Base-by-base conservation (phyloP, 2,113 vertebrate genomes). In the Willisornis vidua region DNA sequence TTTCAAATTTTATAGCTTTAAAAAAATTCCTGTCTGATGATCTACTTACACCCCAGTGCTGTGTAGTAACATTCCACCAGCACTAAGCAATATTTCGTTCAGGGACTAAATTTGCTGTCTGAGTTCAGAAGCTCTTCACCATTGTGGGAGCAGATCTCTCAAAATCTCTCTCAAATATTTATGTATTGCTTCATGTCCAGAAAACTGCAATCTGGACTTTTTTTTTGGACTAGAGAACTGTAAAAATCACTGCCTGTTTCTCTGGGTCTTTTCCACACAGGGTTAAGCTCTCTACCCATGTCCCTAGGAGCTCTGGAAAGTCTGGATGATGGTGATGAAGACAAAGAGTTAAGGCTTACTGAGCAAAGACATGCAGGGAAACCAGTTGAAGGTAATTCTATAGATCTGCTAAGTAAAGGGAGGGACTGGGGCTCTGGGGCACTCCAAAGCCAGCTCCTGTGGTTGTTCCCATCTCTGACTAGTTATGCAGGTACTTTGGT, bases 1-100 rank as follows among this genome's bases (percentile, higher is more conserved):
- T 93, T 93, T 96, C 48, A 82, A 77, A 31, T 78, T 88, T 79
- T 68, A 72, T 49, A 85, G 62, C 77, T 92, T 90, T 68, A 75
- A 49, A 89, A 94, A 71, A 62, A 93, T 94, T 90, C 77, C 62
- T 93, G 3, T 48, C 73, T 77, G 41, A 43, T 89, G 73, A 86
- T 72, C 58, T 70, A 28, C 81, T 89, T 81, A 65, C 22, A 57
- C 49, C 54, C 86, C n/a, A 9, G 73, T 89, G 68, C 66, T 67
- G 61, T 72, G 62, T 29, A 68, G 80, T 54, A 66, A 79, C 80
- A 75, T 94, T 92, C 89, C 77, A 92, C 45, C n/a, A 70, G 19
- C 4, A 1, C 87, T 59, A 86, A 94, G 83, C 89, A 87, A 28
- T 90, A 71, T 89, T 93, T 94, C 61, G 77, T 63, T 46, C n/a